A percentile compares a stretch with the other conserved stretches of the same genome.
Evolutionary conservation across 2,797 vertebrate species (phyloP).

Genomic region (Ctenosaura bakeri): DNA sequence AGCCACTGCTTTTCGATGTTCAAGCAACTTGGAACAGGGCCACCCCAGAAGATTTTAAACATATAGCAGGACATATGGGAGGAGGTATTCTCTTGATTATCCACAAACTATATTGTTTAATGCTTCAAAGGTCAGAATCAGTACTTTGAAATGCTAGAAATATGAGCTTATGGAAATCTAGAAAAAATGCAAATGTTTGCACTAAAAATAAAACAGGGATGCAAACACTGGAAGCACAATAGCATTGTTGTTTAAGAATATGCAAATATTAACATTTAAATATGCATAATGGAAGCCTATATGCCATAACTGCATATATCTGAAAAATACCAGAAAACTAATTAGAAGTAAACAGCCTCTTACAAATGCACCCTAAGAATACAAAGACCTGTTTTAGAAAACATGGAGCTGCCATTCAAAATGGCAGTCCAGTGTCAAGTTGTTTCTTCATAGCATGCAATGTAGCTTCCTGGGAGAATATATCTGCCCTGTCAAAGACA

Average conservation of each 20-base stretch:
- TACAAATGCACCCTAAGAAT: background rate
- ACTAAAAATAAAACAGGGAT: background rate
- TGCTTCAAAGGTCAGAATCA: background rate
- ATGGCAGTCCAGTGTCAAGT: background rate
- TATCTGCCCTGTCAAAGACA: background rate
- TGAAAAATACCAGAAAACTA: background rate
- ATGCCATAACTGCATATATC: background rate
- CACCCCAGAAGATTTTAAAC: background rate
- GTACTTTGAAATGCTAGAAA: background rate
- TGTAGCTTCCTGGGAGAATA: too few species aligned
- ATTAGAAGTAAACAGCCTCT: background rate
- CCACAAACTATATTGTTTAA: background rate
- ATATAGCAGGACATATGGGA: background rate
- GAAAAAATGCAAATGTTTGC: background rate
- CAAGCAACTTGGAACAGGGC: too few species aligned
- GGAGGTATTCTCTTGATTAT: background rate
- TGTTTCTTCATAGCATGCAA: too few species aligned
- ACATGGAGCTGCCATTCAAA: background rate
- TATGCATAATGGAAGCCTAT: background rate
- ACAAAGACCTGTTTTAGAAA: background rate
- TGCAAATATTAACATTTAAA: constrained; percentile 15
- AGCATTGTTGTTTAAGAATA: background rate
- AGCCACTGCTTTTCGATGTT: background rate
- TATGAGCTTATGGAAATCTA: background rate
- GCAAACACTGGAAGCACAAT: background rate